These are phyloP conservation scores for Coregonus clupeaformis DNA, from an alignment of 2,113 vertebrate species.

Conservation along the genomic window DNA sequence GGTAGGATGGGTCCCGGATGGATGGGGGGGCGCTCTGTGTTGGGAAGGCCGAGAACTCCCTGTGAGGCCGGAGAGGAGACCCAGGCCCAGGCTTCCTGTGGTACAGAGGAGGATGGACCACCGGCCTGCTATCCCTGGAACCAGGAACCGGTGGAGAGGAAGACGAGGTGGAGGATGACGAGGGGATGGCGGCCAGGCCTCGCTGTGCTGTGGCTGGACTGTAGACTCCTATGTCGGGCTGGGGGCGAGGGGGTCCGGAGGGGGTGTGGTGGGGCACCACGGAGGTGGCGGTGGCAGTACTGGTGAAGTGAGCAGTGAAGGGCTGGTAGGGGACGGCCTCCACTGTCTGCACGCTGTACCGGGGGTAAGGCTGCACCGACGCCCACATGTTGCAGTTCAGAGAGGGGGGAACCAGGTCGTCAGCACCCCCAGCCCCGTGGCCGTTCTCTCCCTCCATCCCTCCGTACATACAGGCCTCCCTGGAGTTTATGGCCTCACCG, in stretches of 20 bases:
- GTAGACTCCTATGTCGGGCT: slow-evolving; percentile 83
- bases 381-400: slow-evolving; percentile 97
- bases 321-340: slow-evolving; percentile 91
- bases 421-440: slow-evolving; percentile 60
- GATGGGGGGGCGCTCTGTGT: slow-evolving; percentile 81
- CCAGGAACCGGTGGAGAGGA: slow-evolving; percentile 59
- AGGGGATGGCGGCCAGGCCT: slow-evolving; percentile 75
- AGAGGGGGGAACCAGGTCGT: slow-evolving; percentile 78
- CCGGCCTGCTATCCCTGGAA: slow-evolving; percentile 75
- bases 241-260: slow-evolving; percentile 77
- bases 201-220: slow-evolving; percentile 79
- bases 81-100: slow-evolving; percentile 80
- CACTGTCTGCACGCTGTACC: slow-evolving; percentile 87
- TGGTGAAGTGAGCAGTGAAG: slow-evolving; percentile 88
- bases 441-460: slow-evolving; percentile 81
- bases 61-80: slow-evolving; percentile 79
- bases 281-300: slow-evolving; percentile 62
- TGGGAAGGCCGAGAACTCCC: slow-evolving; percentile 84
- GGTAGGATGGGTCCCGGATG: slow-evolving; percentile 83
- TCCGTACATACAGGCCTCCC: slow-evolving; percentile 96
- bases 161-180: slow-evolving; percentile 70
- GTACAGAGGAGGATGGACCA: slow-evolving; percentile 75
- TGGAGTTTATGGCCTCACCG: slow-evolving; percentile 79
- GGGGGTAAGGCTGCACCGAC: slow-evolving; percentile 86
- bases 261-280: slow-evolving; percentile 85